A percentile compares a stretch with the other conserved stretches of the same genome.
Evolutionary conservation across 2,113 vertebrate genomes (phyloP).

Genomic region (Lethenteron camtschaticum): DNA sequence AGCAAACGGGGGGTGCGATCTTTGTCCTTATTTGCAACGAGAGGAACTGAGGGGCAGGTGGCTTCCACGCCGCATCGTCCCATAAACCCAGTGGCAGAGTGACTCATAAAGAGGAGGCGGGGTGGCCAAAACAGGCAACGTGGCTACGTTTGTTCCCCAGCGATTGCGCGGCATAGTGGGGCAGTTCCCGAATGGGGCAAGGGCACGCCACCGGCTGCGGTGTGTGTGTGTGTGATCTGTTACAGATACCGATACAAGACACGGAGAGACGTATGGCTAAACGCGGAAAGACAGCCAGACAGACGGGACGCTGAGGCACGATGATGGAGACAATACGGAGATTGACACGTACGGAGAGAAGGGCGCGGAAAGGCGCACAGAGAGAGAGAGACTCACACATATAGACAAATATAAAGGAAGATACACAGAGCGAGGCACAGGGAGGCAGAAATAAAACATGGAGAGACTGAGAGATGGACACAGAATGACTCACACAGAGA

Average conservation of each 20-base stretch:
- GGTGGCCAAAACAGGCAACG: too few species aligned
- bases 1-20: too few species aligned
- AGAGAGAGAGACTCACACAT: not conserved
- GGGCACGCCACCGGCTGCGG: too few species aligned
- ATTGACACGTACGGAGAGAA: constrained; percentile 42
- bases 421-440: not conserved
- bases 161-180: too few species aligned
- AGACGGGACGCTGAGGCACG: not conserved
- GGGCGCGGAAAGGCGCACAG: constrained; percentile 16
- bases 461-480: not conserved
- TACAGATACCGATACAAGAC: not conserved
- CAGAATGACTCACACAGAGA: not conserved
- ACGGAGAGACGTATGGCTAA: not conserved
- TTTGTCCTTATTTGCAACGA: too few species aligned
- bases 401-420: not conserved
- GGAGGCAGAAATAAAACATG: not conserved
- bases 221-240: too few species aligned
- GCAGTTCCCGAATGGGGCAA: too few species aligned
- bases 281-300: not conserved
- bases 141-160: too few species aligned
- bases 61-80: too few species aligned
- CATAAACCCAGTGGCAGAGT: too few species aligned
- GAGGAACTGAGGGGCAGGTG: too few species aligned
- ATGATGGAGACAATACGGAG: constrained; percentile 21
- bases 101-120: too few species aligned